Evolutionary conservation across 1,140 invertebrate species (phyloP).

Genomic region (Hyphantria cunea): DNA sequence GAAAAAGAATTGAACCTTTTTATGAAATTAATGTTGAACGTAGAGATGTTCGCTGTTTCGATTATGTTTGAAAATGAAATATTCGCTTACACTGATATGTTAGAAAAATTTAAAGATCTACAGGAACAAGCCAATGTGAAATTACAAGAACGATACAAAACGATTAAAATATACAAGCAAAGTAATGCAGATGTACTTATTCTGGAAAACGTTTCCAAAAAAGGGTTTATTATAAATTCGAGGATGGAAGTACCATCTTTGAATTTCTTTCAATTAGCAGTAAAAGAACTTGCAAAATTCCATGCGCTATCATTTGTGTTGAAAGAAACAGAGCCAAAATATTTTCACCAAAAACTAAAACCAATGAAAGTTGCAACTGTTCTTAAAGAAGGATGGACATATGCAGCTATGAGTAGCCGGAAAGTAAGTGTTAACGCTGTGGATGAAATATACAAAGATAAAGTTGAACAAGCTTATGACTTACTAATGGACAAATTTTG

Average conservation of each 20-base stretch:
- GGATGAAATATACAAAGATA: constrained; percentile 40
- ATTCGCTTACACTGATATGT: constrained; percentile 51
- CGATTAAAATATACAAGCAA: constrained; percentile 36
- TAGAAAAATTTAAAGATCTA: constrained; percentile 42
- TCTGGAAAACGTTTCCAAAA: constrained; percentile 40
- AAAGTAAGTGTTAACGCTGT: constrained; percentile 35
- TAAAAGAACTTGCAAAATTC: constrained; percentile 43
- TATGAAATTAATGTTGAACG: constrained; percentile 51
- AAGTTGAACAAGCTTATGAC: constrained; percentile 39
- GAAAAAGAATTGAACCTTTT: constrained; percentile 53
- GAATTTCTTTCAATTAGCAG: constrained; percentile 32
- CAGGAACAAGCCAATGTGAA: constrained; percentile 48
- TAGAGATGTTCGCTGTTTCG: constrained; percentile 48
- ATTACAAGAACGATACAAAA: constrained; percentile 44
- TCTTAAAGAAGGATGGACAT: constrained; percentile 44
- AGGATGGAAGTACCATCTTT: constrained; percentile 48
- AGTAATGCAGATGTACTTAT: constrained; percentile 33
- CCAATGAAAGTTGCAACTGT: constrained; percentile 33
- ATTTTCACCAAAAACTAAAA: constrained; percentile 41
- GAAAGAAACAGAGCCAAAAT: constrained; percentile 35
- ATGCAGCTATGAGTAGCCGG: constrained; percentile 42
- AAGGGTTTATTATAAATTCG: constrained; percentile 41
- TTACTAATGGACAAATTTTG: constrained; percentile 41
- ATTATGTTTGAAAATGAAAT: constrained; percentile 50
- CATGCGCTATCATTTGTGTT: constrained; percentile 43